phyloP scores from a whole-genome alignment of 2,113 vertebrate species.

The Monopterus albus region DNA sequence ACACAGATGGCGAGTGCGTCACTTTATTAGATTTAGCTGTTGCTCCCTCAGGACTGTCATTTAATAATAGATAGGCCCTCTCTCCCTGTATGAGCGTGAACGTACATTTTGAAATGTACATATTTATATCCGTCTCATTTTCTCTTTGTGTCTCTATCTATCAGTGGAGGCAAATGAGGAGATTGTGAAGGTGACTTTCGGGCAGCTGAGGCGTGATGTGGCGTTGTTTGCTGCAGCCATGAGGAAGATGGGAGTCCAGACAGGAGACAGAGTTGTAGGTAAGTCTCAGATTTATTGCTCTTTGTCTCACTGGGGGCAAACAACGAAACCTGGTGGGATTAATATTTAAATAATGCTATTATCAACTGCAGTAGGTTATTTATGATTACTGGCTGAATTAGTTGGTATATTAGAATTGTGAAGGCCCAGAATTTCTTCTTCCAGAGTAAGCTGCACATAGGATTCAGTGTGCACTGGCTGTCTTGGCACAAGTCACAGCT shows the following conservation, averaged over 20 bases:
- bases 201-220: conserved; percentile 88
- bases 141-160: not conserved
- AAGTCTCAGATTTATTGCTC: conserved; percentile 57
- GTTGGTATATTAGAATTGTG: not conserved
- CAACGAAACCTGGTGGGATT: not conserved
- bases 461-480: conserved; percentile 3
- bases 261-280: conserved; percentile 94
- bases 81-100: conserved; percentile 26
- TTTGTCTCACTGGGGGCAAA: not conserved
- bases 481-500: conserved; percentile 31
- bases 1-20: not conserved
- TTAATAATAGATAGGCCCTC: conserved; percentile 55
- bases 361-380: no score
- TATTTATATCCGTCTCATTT: no score
- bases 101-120: no score
- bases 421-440: not conserved
- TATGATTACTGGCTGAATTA: not conserved
- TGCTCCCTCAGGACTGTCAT: conserved; percentile 39
- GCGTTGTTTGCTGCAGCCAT: conserved; percentile 93
- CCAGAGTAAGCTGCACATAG: not conserved
- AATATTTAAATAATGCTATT: no score
- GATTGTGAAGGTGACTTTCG: conserved; percentile 91
- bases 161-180: conserved; percentile 94
- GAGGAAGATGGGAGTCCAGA: conserved; percentile 92
- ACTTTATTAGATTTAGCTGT: conserved; percentile 32